These are phyloP conservation scores for Daboia siamensis DNA, from an alignment of 2,113 vertebrate species.

Conservation along the genomic window DNA sequence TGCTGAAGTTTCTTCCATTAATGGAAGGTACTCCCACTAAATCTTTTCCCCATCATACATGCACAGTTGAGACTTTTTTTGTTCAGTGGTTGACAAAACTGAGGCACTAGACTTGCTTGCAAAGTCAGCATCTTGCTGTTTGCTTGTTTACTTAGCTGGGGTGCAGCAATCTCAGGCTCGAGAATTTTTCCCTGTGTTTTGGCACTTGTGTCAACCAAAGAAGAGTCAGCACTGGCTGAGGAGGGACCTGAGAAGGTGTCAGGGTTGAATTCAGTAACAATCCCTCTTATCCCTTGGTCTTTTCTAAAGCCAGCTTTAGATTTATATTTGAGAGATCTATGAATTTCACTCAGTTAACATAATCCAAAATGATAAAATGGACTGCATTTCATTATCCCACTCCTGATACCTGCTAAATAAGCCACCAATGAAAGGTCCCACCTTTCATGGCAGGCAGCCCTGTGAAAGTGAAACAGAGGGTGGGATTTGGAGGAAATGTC, in stretches of 20 bases:
- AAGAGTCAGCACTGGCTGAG: not conserved
- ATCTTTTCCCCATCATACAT: not conserved
- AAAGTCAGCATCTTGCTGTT: not conserved
- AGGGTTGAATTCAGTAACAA: not conserved
- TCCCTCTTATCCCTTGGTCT: not conserved
- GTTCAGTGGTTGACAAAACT: not conserved
- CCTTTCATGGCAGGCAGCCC: not conserved
- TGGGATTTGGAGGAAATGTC: not conserved
- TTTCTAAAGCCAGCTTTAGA: not conserved
- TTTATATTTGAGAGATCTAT: not conserved
- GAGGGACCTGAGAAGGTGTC: not conserved
- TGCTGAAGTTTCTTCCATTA: not conserved
- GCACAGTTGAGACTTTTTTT: not conserved
- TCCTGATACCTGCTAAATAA: not conserved
- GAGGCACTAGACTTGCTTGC: not conserved
- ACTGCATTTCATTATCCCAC: not conserved
- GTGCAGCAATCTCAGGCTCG: not conserved
- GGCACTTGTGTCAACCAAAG: not conserved
- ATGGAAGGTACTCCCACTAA: not conserved
- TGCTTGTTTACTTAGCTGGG: not conserved
- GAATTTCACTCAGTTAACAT: not conserved
- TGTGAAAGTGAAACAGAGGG: not conserved
- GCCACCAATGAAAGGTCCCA: not conserved
- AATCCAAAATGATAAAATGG: not conserved
- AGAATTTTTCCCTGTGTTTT: not conserved